Base-by-base conservation (phyloP, 1,140 invertebrate genomes). In the Streblospio benedicti region DNA sequence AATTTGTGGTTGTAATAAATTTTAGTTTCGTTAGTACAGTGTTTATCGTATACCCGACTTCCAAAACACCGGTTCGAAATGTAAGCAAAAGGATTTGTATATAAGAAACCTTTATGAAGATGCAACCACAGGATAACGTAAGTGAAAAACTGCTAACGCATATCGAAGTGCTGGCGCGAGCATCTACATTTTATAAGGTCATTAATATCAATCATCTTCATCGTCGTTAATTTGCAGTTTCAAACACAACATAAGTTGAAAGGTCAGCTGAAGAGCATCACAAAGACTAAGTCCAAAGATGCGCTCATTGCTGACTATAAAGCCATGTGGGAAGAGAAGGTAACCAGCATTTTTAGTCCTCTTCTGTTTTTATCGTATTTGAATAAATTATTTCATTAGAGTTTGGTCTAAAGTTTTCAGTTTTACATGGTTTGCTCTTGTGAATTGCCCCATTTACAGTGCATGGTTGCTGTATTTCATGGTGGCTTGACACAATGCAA, bases 211-310 rank as follows among this genome's bases (percentile, higher is more conserved):
- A 2, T 2, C 43, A 52, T 30, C 4, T 16, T 14, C 51, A 53
- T 59, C 41, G 0, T n/a, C 20, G 9, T 59, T 31, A 25, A n/a
- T 41, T 44, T 60, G 6, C 44, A 64, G 62, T 64, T 64, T 41
- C 41, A 49, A 59, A 35, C 20, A 28, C 51, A 62, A 14, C 57
- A 64, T 25, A 64, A 62, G 27, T 33, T 64, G 31, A 64, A 64
- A 50, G 62, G 62, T n/a, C 45, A 59, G 2, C 16, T 64, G 6
- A 62, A 62, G 18, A 64, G 61, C 43, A 51, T 64, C 27, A 53
- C 47, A 4, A 64, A 64, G 51, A 53, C 41, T 3, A 62, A 56
- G 25, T 53, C 62, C 18, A 64, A 64, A 38, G 59, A 61, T 25
- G 32, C 55, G 9, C 33, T 59, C 4, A 44, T 61, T 44, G 50